Conservation (phyloP, 2,113 vertebrate species). For the Anolis carolinensis region DNA sequence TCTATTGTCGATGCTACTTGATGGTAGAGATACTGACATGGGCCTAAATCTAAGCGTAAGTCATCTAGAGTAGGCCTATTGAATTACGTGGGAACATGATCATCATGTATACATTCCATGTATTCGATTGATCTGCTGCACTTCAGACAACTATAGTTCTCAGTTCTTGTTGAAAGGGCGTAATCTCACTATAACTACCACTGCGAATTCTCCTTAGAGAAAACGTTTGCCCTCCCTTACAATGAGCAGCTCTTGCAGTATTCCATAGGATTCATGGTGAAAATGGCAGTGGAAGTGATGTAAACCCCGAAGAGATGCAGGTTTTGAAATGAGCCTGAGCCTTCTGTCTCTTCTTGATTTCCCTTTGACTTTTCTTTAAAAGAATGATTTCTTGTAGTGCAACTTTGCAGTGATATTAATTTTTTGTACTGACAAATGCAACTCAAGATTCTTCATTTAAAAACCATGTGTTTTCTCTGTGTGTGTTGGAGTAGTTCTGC, state of each 20-base stretch:
- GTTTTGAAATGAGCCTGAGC: neutral
- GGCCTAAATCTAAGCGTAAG: no score
- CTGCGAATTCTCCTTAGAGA: neutral
- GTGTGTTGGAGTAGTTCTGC: neutral
- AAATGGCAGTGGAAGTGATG: neutral
- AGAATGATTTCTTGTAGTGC: no score
- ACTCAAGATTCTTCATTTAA: slow-evolving; percentile 57
- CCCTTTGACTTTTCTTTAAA: no score
- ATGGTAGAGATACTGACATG: neutral
- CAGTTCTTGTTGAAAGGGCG: neutral
- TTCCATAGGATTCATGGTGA: neutral
- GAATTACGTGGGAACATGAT: no score
- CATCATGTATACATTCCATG: no score
- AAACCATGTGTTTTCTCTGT: neutral
- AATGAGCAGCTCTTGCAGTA: neutral
- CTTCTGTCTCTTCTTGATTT: neutral
- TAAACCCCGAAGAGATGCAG: neutral
- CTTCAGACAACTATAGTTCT: no score
- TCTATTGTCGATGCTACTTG: neutral
- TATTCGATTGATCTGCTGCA: no score
- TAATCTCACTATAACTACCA: neutral
- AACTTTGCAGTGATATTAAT: no score
- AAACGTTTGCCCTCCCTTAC: neutral
- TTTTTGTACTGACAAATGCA: slow-evolving; percentile 29
- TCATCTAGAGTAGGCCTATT: neutral